Conservation (phyloP, 1,140 invertebrate species). For the Drosophila subpulchrella region DNA sequence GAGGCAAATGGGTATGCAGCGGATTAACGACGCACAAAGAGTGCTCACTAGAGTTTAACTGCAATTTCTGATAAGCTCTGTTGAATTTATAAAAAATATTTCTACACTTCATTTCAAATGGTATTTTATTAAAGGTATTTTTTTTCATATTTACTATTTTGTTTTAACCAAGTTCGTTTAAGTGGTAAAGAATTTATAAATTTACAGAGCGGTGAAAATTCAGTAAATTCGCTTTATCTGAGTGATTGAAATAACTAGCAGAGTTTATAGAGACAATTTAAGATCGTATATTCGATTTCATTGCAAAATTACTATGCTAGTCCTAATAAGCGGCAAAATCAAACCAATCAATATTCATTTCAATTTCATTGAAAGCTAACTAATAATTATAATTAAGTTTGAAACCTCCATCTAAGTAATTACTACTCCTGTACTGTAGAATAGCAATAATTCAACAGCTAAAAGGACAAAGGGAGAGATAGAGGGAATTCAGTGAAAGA, state of each 20-base stretch:
- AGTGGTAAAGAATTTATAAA: too few relatives aligned
- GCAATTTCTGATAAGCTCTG: background rate
- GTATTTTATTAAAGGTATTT: too few relatives aligned
- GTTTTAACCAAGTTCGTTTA: too few relatives aligned
- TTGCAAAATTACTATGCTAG: background rate
- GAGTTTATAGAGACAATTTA: background rate
- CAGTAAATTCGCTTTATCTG: too few relatives aligned
- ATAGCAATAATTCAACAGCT: conserved; percentile 31
- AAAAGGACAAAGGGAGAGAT: conserved; percentile 6
- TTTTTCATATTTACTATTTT: too few relatives aligned
- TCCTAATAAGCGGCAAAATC: background rate
- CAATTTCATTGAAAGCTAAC: conserved; percentile 19
- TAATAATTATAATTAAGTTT: conserved; percentile 51
- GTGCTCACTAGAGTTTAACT: background rate
- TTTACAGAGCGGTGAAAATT: too few relatives aligned
- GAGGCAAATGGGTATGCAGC: background rate
- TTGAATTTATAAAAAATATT: too few relatives aligned
- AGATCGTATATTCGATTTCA: too few relatives aligned
- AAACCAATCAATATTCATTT: background rate
- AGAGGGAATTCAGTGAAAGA: conserved; percentile 3
- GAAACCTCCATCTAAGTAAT: conserved; percentile 60
- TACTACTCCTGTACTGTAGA: conserved; percentile 33
- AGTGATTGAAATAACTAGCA: too few relatives aligned
- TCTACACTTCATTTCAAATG: too few relatives aligned
- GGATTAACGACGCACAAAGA: background rate